A percentile compares a stretch with the other conserved stretches of the same genome.
Evolutionary conservation across 2,113 vertebrate species (phyloP).

Genomic region (Alethe castanea): DNA sequence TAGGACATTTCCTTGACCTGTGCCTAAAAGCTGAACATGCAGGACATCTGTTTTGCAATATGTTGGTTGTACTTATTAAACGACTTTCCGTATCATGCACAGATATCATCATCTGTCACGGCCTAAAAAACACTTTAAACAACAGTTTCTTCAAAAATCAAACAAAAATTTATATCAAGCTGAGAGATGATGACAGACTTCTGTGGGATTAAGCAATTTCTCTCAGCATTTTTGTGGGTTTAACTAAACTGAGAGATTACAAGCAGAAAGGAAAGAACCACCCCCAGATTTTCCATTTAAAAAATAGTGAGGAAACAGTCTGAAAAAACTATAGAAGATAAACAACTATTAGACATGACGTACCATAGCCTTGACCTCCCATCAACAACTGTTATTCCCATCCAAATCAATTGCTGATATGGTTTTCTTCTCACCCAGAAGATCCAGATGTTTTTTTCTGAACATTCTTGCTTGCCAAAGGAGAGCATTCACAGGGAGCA

Average conservation of each 20-base stretch:
- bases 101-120: background rate
- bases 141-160: background rate
- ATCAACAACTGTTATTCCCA: background rate
- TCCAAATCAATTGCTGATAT: background rate
- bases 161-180: background rate
- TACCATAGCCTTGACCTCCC: background rate
- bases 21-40: background rate
- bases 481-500: background rate
- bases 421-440: slow-evolving; percentile 15
- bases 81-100: background rate
- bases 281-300: slow-evolving; percentile 53
- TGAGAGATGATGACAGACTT: slow-evolving; percentile 44
- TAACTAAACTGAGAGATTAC: slow-evolving; percentile 53
- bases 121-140: background rate
- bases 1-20: background rate
- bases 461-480: background rate
- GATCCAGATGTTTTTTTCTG: background rate
- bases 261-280: slow-evolving; percentile 62
- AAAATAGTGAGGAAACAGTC: background rate
- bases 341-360: background rate
- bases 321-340: background rate
- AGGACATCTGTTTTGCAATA: background rate
- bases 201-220: slow-evolving; percentile 48
- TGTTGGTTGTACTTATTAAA: background rate
- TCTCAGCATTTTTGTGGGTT: slow-evolving; percentile 60